Evolutionary conservation across 2,888 invertebrate species (phyloP), one percentile per base, ranked within the genome.

Genomic region (Hololepta plana): DNA sequence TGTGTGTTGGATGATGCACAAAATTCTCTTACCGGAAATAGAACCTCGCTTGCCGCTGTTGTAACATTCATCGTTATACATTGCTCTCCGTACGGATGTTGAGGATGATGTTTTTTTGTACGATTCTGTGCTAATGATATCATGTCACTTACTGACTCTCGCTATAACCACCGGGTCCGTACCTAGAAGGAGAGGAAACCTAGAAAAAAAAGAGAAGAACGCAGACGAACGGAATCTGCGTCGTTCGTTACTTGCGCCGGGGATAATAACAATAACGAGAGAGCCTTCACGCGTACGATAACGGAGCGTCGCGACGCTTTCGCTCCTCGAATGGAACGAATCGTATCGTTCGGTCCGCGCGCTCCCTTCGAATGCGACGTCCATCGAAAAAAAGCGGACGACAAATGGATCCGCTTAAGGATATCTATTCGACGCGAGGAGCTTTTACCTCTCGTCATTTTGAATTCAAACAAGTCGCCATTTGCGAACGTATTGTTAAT

Each of bases 11-110:
- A n/a, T n/a, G n/a, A n/a, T n/a, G n/a, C n/a, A n/a, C n/a, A n/a
- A n/a, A n/a, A n/a, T n/a, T n/a, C n/a, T n/a, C 54, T 53, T 48
- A 55, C 55, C 55, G 48, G 46, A 53, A 48, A 52, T 50, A 46
- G 43, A 45, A 41, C 49, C 48, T 40, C n/a, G n/a, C n/a, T n/a
- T n/a, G n/a, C 48, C 52, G 46, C 62, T 58, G 62, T 58, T 59
- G 56, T 62, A 59, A 58, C 62, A 65, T 66, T 67, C 68, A 69
- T 69, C 60, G 51, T 66, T 64, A 67, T 67, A 65, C 68, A 69
- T 69, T 66, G 64, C 67, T 67, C 62, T 63, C 59, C 62, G 61
- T 60, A 63, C 64, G 63, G 64, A 45, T 47, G 43, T 41, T 41
- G 43, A 45, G 44, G 39, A 35, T 35, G 44, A 41, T 27, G 31